Conservation (phyloP, 2,888 invertebrate genomes). For the Glyphotaelius pellucidus region DNA sequence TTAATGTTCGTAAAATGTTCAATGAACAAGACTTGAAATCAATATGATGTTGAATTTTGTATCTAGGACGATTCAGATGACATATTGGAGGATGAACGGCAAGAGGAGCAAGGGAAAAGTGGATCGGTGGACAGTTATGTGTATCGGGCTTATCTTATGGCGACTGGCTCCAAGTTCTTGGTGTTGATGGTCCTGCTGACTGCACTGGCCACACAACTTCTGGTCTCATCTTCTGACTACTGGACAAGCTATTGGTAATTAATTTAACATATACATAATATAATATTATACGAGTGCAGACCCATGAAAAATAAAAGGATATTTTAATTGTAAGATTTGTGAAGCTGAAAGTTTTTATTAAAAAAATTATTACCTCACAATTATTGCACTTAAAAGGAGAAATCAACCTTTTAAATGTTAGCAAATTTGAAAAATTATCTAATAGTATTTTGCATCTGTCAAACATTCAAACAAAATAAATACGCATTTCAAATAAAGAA, state of each 20-base stretch:
- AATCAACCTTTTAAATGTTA: no score
- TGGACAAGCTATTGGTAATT: constrained; percentile 74
- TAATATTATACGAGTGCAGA: neutral
- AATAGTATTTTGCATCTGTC: no score
- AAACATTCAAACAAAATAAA: no score
- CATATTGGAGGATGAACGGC: constrained; percentile 64
- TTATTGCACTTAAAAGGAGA: no score
- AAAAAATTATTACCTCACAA: no score
- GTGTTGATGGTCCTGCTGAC: constrained; percentile 76
- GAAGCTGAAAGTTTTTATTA: no score
- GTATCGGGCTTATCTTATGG: constrained; percentile 79
- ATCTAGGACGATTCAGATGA: constrained; percentile 55
- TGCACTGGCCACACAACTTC: constrained; percentile 78
- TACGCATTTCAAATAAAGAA: no score
- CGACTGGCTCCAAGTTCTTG: constrained; percentile 78
- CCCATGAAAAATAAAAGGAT: no score
- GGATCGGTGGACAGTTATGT: constrained; percentile 75
- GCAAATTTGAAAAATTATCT: no score
- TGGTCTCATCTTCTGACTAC: constrained; percentile 77
- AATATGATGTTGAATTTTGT: neutral
- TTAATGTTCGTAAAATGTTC: no score
- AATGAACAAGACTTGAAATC: neutral
- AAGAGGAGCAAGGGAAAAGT: constrained; percentile 73
- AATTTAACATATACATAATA: neutral
- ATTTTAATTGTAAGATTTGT: no score